phyloP scores from a whole-genome alignment of 2,113 vertebrate genomes.

The Epinephelus moara region DNA sequence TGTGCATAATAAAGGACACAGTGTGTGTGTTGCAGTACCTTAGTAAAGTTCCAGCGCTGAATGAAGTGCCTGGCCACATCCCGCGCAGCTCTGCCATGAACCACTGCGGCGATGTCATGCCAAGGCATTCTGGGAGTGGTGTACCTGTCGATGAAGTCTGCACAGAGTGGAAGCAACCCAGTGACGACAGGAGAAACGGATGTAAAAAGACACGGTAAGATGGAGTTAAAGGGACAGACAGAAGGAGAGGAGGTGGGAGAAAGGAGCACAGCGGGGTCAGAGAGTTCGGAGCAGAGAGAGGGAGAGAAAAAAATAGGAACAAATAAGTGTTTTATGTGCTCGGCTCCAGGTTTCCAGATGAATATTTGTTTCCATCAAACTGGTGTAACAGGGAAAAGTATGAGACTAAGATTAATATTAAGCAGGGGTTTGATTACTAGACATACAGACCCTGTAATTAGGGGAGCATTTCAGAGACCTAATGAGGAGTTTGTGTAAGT shows the following conservation, averaged over 20 bases:
- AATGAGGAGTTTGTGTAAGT: neutral
- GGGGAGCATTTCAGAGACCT: neutral
- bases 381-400: neutral
- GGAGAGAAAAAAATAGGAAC: neutral
- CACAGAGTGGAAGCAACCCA: neutral
- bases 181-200: neutral
- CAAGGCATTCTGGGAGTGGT: slow-evolving; percentile 96
- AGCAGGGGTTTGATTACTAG: neutral
- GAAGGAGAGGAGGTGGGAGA: neutral
- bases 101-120: slow-evolving; percentile 94
- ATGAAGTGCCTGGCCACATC: slow-evolving; percentile 97
- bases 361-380: slow-evolving; percentile 30
- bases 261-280: neutral
- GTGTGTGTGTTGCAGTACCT: slow-evolving; percentile 80
- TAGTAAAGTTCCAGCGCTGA: slow-evolving; percentile 99
- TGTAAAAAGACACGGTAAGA: neutral
- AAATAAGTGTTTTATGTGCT: neutral
- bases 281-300: neutral
- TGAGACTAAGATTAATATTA: neutral
- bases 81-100: slow-evolving; percentile 92
- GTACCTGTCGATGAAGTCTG: slow-evolving; percentile 97
- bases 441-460: neutral
- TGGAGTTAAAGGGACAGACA: neutral
- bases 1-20: neutral
- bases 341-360: slow-evolving; percentile 15